Percentiles rank a stretch among this genome's conserved stretches.
These are phyloP conservation scores for Thereuonema tuberculata DNA, from an alignment of 1,140 invertebrate genomes.

Conservation along the genomic window DNA sequence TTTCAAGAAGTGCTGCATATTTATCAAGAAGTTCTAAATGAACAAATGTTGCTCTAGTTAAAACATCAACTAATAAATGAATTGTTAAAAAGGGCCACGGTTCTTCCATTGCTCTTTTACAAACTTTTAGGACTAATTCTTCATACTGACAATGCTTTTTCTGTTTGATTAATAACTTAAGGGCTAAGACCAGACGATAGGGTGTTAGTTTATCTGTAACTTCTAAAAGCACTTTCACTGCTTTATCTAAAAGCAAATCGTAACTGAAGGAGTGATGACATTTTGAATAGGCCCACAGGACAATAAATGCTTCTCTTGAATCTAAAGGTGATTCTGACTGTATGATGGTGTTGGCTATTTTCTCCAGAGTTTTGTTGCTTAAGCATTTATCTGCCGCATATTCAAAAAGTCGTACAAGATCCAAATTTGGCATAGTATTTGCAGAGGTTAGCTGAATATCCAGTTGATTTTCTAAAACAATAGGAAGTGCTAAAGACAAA, in stretches of 20 bases:
- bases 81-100: neutral
- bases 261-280: neutral
- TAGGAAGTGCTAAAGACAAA: conserved; percentile 16
- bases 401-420: conserved; percentile 2
- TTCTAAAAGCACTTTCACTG: neutral
- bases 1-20: neutral
- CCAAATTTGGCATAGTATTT: conserved; percentile 7
- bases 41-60: neutral
- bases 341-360: neutral
- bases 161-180: neutral
- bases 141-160: neutral
- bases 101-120: neutral
- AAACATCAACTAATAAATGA: neutral
- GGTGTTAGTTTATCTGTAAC: neutral
- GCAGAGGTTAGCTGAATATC: conserved; percentile 14
- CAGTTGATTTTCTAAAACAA: conserved; percentile 18
- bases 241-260: neutral
- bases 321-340: neutral
- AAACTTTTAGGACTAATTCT: neutral
- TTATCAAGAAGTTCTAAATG: neutral
- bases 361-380: neutral
- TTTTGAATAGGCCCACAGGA: neutral
- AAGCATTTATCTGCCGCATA: neutral
- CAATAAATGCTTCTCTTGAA: neutral
- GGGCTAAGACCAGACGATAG: neutral